Percentiles rank a stretch among this genome's conserved stretches.
phyloP scores from a whole-genome alignment of 2,113 vertebrate species.

The Entelurus aequoreus region DNA sequence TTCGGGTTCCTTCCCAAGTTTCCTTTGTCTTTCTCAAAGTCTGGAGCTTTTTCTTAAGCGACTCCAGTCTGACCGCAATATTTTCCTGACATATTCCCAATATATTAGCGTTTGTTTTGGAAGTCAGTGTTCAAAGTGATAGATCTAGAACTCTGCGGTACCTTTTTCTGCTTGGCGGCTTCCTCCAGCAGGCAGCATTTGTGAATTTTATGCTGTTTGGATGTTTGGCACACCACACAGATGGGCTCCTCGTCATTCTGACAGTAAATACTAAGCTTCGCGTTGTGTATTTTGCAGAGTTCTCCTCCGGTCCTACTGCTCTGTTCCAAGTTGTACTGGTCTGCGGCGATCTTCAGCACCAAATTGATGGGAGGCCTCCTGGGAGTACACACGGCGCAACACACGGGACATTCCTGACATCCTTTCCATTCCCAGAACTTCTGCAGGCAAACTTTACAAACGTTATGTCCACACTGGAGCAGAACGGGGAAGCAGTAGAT shows the following conservation, averaged over 20 bases:
- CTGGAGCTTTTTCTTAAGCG: slow-evolving; percentile 47
- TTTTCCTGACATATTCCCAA: slow-evolving; percentile 39
- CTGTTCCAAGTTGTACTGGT: slow-evolving; percentile 27
- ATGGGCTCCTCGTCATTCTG: slow-evolving; percentile 54
- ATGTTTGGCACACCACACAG: slow-evolving; percentile 52
- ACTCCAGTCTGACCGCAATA: slow-evolving; percentile 32
- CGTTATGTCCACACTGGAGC: slow-evolving; percentile 56
- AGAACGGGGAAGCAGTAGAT: slow-evolving; percentile 41
- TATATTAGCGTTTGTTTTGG: not conserved
- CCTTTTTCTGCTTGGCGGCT: slow-evolving; percentile 56
- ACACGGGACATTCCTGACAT: slow-evolving; percentile 56
- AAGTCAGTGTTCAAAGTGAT: too few relatives aligned
- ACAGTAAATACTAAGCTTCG: slow-evolving; percentile 60
- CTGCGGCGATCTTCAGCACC: slow-evolving; percentile 50
- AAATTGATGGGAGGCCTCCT: slow-evolving; percentile 62
- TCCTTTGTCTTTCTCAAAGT: slow-evolving; percentile 37
- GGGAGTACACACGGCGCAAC: slow-evolving; percentile 18
- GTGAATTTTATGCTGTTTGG: slow-evolving; percentile 59
- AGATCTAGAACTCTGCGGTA: slow-evolving; percentile 21
- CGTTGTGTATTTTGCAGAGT: slow-evolving; percentile 42
- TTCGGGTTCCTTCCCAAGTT: slow-evolving; percentile 48
- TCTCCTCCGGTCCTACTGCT: not conserved
- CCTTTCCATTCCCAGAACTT: slow-evolving; percentile 58
- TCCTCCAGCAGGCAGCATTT: slow-evolving; percentile 49
- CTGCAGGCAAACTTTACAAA: slow-evolving; percentile 54